Conservation (phyloP, 2,113 vertebrate species). For the Anthoscopus minutus region DNA sequence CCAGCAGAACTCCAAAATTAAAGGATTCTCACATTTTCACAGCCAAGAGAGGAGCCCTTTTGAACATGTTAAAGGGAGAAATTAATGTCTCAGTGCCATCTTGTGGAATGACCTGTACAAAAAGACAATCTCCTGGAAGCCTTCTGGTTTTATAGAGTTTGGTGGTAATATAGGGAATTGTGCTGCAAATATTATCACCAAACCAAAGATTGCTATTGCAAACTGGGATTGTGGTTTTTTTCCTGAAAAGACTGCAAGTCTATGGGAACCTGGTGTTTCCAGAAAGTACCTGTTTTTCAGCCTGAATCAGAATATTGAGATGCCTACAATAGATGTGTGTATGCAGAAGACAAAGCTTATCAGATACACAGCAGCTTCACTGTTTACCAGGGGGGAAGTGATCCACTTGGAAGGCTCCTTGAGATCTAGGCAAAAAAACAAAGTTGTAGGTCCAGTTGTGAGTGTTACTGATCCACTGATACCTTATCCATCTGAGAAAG, state of each 20-base stretch:
- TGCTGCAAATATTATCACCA: not conserved
- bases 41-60: not conserved
- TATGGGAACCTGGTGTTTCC: accelerated
- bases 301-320: not conserved
- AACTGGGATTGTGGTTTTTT: not conserved
- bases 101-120: not conserved
- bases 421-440: not conserved
- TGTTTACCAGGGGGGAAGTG: not conserved
- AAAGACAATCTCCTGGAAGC: not conserved
- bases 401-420: not conserved
- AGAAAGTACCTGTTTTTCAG: not conserved
- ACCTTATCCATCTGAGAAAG: not conserved
- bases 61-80: not conserved
- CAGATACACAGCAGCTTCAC: not conserved
- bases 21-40: not conserved
- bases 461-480: not conserved
- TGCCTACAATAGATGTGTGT: not conserved
- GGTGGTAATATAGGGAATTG: not conserved
- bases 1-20: not conserved
- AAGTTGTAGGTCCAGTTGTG: not conserved
- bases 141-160: not conserved
- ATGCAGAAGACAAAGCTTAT: not conserved
- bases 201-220: not conserved
- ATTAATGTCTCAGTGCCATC: slow-evolving; percentile 29
- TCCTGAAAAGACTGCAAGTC: not conserved